phyloP scores from a whole-genome alignment of 2,797 vertebrate genomes.

The Agapornis canus region DNA sequence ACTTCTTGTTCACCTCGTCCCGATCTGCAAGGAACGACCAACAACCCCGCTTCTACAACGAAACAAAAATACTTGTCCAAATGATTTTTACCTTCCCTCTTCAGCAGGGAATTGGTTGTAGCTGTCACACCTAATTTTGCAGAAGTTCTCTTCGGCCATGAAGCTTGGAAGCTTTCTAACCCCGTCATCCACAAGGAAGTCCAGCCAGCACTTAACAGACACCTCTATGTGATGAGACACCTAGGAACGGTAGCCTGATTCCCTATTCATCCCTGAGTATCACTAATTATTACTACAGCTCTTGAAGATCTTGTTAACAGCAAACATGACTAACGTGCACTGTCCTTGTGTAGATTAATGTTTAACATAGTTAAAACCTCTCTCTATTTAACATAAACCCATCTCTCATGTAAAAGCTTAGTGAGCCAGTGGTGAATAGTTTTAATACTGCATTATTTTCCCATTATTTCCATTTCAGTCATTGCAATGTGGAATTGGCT shows the following conservation, averaged over 20 bases:
- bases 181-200: neutral
- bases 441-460: neutral
- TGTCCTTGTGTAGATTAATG: neutral
- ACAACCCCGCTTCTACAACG: neutral
- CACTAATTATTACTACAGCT: neutral
- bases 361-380: neutral
- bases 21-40: neutral
- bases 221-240: neutral
- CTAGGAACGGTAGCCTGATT: neutral
- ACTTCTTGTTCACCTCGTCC: neutral
- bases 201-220: neutral
- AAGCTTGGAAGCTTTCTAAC: neutral
- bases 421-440: neutral
- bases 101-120: neutral
- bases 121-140: neutral
- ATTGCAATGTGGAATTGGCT: neutral
- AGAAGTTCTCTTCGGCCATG: neutral
- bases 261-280: neutral
- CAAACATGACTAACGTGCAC: neutral
- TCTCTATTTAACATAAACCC: constrained; percentile 10
- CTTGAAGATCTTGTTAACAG: neutral
- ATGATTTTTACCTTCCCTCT: neutral
- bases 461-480: constrained; percentile 30
- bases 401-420: neutral
- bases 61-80: constrained; percentile 11